A percentile compares a stretch with the other conserved stretches of the same genome.
These are phyloP conservation scores for Harpagifer antarcticus DNA, from an alignment of 2,797 vertebrate genomes.

Conservation along the genomic window DNA sequence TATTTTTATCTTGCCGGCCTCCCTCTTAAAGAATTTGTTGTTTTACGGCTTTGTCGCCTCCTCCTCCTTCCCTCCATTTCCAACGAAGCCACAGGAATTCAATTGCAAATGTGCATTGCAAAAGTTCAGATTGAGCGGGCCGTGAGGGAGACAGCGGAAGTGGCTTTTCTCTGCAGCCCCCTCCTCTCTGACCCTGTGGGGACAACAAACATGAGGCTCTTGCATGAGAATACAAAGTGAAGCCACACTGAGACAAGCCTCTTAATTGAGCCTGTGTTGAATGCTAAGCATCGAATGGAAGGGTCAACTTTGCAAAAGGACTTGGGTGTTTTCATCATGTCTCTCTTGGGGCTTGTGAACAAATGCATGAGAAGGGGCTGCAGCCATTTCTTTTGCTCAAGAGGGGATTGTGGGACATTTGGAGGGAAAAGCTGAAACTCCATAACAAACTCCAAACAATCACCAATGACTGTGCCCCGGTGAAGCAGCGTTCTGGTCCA, in stretches of 20 bases:
- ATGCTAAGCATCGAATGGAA: conserved; percentile 67
- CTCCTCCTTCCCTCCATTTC: conserved; percentile 31
- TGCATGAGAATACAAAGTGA: conserved; percentile 82
- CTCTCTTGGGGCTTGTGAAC: conserved; percentile 46
- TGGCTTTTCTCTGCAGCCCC: conserved; percentile 65
- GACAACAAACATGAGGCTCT: conserved; percentile 77
- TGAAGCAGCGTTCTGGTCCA: conserved; percentile 33
- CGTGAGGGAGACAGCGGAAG: conserved; percentile 36
- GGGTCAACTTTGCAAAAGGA: conserved; percentile 71
- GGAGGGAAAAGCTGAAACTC: conserved; percentile 23
- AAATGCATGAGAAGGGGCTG: conserved; percentile 39
- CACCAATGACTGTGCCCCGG: conserved; percentile 35
- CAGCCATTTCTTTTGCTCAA: conserved; percentile 25
- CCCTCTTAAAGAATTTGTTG: conserved; percentile 65
- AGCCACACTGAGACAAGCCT: conserved; percentile 71
- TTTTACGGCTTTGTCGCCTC: conserved; percentile 72
- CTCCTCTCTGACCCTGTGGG: conserved; percentile 72
- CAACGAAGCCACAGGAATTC: conserved; percentile 78
- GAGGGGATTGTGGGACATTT: conserved; percentile 35
- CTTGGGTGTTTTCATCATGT: conserved; percentile 68
- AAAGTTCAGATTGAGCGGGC: no score
- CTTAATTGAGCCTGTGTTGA: conserved; percentile 71
- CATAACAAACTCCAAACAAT: conserved; percentile 17
- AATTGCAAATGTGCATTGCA: conserved; percentile 86
- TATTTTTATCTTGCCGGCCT: conserved; percentile 49